A percentile compares a stretch with the other conserved stretches of the same genome.
Conservation (phyloP, 2,113 vertebrate genomes). For the Odontesthes bonariensis region DNA sequence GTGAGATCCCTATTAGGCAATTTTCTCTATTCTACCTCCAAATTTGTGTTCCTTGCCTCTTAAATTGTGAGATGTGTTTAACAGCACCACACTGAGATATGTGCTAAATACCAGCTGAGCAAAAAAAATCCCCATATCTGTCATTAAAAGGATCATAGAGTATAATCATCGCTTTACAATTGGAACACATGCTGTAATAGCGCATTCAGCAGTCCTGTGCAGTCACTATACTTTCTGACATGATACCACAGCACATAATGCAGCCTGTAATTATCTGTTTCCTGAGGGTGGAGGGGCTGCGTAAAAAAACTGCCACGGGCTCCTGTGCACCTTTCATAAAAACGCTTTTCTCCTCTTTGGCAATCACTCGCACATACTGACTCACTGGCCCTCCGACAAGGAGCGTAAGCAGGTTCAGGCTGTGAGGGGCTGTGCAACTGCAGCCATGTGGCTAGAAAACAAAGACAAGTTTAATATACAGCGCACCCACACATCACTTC, state of each 20-base stretch:
- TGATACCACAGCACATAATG: constrained; percentile 71
- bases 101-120: constrained; percentile 70
- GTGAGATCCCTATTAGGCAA: constrained; percentile 41
- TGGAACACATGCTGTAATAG: constrained; percentile 68
- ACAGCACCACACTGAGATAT: constrained; percentile 72
- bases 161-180: constrained; percentile 74
- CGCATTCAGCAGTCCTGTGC: constrained; percentile 63
- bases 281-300: constrained; percentile 72
- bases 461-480: constrained; percentile 49
- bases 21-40: constrained; percentile 61
- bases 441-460: constrained; percentile 60
- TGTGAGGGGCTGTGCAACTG: constrained; percentile 65
- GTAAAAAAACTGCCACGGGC: constrained; percentile 69
- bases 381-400: constrained; percentile 56
- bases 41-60: constrained; percentile 42
- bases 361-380: constrained; percentile 53
- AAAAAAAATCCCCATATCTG: constrained; percentile 72
- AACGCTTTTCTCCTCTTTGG: constrained; percentile 66
- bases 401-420: constrained; percentile 65
- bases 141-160: constrained; percentile 74
- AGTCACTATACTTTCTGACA: constrained; percentile 72
- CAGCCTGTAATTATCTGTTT: constrained; percentile 78
- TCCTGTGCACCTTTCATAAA: constrained; percentile 68
- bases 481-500: constrained; percentile 28
- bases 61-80: constrained; percentile 61